A percentile compares a stretch with the other conserved stretches of the same genome.
phyloP scores from a whole-genome alignment of 2,113 vertebrate genomes.

The Sinocyclocheilus anophthalmus region DNA sequence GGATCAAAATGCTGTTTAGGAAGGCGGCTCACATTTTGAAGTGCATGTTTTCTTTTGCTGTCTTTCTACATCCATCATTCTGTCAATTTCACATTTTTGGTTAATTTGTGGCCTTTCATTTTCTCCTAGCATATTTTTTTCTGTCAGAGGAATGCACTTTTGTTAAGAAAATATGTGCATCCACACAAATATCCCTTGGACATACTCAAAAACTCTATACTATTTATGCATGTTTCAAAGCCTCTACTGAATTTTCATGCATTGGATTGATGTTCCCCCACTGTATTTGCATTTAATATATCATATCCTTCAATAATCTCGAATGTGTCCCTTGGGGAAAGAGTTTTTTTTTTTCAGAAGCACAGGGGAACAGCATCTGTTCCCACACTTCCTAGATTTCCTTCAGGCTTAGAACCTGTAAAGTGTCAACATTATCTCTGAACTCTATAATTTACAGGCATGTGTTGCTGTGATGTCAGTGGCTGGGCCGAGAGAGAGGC shows the following conservation, averaged over 20 bases:
- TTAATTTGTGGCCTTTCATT: no score
- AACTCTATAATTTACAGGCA: constrained; percentile 62
- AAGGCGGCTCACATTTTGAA: not conserved
- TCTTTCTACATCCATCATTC: not conserved
- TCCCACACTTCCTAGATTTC: constrained; percentile 21
- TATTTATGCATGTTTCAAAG: not conserved
- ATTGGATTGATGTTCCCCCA: not conserved
- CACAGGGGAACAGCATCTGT: constrained; percentile 9
- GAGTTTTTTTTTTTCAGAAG: constrained; percentile 36
- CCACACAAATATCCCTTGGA: constrained; percentile 7
- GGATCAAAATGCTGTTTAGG: not conserved
- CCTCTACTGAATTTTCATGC: constrained; percentile 19
- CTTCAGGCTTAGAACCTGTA: constrained; percentile 52
- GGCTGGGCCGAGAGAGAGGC: constrained; percentile 50
- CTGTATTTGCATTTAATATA: constrained; percentile 41
- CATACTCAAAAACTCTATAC: constrained; percentile 42
- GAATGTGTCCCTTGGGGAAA: constrained; percentile 33
- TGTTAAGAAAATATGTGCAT: not conserved
- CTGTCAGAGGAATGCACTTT: not conserved
- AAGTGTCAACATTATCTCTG: constrained; percentile 65
- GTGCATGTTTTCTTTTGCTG: not conserved
- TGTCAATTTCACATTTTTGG: not conserved
- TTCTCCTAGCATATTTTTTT: not conserved
- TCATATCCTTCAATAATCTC: constrained; percentile 42
- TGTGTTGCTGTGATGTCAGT: constrained; percentile 43